These are phyloP conservation scores for Tiliqua scincoides DNA, from an alignment of 2,113 vertebrate genomes.

Conservation along the genomic window DNA sequence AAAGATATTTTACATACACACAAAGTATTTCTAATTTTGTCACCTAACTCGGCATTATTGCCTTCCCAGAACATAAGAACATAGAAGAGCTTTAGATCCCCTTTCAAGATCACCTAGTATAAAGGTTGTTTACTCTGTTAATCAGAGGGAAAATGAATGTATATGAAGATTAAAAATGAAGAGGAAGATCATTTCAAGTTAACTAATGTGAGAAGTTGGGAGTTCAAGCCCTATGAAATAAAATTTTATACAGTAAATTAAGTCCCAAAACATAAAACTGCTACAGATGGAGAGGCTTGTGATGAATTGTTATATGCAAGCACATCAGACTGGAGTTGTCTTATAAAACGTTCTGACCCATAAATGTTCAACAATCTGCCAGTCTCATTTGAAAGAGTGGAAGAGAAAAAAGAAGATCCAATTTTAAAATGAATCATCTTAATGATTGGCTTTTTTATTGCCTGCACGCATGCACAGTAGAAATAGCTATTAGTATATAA, in stretches of 20 bases:
- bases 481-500: constrained; percentile 38
- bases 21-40: too few relatives aligned
- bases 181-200: constrained; percentile 32
- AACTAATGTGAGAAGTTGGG: constrained; percentile 52
- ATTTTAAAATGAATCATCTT: constrained; percentile 54
- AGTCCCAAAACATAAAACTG: constrained; percentile 42
- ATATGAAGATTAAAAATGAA: constrained; percentile 42
- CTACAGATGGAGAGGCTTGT: constrained; percentile 55
- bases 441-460: constrained; percentile 57
- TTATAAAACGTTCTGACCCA: constrained; percentile 65
- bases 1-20: too few relatives aligned
- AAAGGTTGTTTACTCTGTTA: constrained; percentile 61
- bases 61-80: constrained; percentile 18
- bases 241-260: constrained; percentile 63
- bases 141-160: constrained; percentile 62
- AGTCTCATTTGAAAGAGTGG: constrained; percentile 50
- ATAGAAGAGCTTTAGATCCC: constrained; percentile 44
- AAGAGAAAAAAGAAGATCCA: constrained; percentile 54
- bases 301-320: constrained; percentile 57
- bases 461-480: constrained; percentile 9
- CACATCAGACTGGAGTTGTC: constrained; percentile 33
- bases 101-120: constrained; percentile 42
- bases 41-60: constrained; percentile 16
- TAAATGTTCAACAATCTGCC: constrained; percentile 55
- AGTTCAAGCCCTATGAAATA: constrained; percentile 41